Base-by-base conservation (phyloP, 2,888 invertebrate genomes). In the Perdita meconis region DNA sequence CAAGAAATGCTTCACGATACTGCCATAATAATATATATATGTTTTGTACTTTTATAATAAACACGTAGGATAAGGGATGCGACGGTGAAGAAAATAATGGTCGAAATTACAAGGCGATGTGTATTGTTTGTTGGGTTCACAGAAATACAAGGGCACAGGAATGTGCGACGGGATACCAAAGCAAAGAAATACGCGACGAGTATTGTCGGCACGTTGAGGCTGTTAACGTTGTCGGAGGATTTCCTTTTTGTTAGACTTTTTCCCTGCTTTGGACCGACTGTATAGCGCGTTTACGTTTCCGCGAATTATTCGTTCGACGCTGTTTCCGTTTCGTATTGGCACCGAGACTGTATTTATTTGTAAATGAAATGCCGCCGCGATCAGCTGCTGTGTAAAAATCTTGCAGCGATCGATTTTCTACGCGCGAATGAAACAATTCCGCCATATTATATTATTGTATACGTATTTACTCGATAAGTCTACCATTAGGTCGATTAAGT, bases 91-190 rank as follows among this genome's bases (percentile, higher is more conserved):
- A 73, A 73, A 63, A 47, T 16, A 73, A 73, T 74, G 47, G 59
- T 66, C 63, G 59, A 78, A 57, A 70, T 74, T 79, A 84, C 66
- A 78, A 68, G 55, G 71, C 84, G 73, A 74, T 85, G 69, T 84
- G 80, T 85, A n/a, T n/a, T n/a, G 74, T 84, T 89, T 85, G 87
- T 88, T 88, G 83, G 88, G 85, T 91, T 92, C 90, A 85, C 92
- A 92, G 92, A 92, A 90, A 91, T 91, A 90, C 91, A 92, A 89
- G 87, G 87, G 87, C 87, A 89, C 88, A 85, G 84, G 63, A 50
- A 63, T 87, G 87, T 91, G 89, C 89, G 92, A 90, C 86, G 91
- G 91, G 80, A 92, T 91, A 91, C 90, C 92, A 92, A 92, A 92
- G 91, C 92, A 90, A 90, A 90, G 91, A 90, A 91, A 88, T 82